Evolutionary conservation across 2,797 vertebrate species (phyloP).

Genomic region (Enteromius radiatus): DNA sequence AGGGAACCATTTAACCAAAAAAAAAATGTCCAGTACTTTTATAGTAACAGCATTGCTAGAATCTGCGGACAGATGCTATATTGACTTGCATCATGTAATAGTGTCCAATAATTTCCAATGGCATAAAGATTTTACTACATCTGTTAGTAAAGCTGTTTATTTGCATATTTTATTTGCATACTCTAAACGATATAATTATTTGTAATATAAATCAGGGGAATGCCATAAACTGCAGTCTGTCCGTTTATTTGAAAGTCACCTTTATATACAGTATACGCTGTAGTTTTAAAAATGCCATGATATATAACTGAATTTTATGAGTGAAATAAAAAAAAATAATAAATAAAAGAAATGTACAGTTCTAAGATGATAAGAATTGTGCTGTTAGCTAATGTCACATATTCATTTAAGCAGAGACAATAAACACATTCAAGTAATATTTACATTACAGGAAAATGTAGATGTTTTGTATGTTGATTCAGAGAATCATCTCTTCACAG

Average conservation of each 20-base stretch:
- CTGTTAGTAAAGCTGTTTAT: constrained; percentile 26
- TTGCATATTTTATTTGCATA: constrained; percentile 41
- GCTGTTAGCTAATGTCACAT: neutral
- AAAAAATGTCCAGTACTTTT: constrained; percentile 19
- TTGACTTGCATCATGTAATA: constrained; percentile 24
- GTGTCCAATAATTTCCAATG: constrained; percentile 20
- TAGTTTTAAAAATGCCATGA: constrained; percentile 23
- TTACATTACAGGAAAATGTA: neutral
- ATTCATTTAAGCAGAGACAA: neutral
- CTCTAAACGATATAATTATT: constrained; percentile 41
- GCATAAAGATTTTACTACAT: constrained; percentile 12
- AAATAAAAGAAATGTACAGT: neutral
- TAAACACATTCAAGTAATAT: neutral
- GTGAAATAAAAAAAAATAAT: neutral
- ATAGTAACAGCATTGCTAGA: constrained; percentile 7
- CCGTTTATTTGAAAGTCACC: constrained; percentile 26
- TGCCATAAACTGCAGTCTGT: constrained; percentile 15
- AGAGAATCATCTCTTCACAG: neutral
- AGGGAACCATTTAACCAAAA: constrained; percentile 25
- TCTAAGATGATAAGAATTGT: neutral
- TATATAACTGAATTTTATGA: constrained; percentile 1
- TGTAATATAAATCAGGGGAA: constrained; percentile 38
- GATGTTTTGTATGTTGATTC: neutral
- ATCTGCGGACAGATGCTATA: constrained; percentile 3
- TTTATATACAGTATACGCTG: constrained; percentile 6